Percentiles rank a stretch among this genome's conserved stretches.
Conservation (phyloP, 2,113 vertebrate species). For the Epinephelus cyanopodus region DNA sequence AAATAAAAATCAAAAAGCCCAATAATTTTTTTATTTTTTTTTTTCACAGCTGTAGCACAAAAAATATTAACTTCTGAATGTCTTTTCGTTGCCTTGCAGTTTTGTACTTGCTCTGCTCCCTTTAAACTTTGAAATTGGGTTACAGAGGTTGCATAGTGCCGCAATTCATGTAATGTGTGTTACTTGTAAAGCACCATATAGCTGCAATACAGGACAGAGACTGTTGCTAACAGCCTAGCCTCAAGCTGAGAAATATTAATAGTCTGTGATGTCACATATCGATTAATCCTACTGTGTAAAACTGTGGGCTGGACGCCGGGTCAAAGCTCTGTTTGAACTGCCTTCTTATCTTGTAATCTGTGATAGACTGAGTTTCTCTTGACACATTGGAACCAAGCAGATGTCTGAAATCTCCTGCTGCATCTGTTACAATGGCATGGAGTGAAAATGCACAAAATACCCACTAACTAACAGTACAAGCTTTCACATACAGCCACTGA, state of each 20-base stretch:
- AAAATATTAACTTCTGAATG: slow-evolving; percentile 69
- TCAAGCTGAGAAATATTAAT: slow-evolving; percentile 60
- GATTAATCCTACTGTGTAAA: slow-evolving; percentile 50
- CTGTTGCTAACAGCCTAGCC: slow-evolving; percentile 79
- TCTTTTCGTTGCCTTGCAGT: slow-evolving; percentile 77
- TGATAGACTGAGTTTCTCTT: slow-evolving; percentile 55
- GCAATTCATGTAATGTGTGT: slow-evolving; percentile 63
- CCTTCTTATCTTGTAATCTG: slow-evolving; percentile 53
- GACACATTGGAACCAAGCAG: slow-evolving; percentile 5
- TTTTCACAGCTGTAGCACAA: slow-evolving; percentile 71
- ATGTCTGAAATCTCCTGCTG: slow-evolving; percentile 18
- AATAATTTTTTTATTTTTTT: slow-evolving; percentile 2
- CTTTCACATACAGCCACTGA: slow-evolving; percentile 52
- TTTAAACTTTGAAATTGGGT: slow-evolving; percentile 67
- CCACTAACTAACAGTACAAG: slow-evolving; percentile 49
- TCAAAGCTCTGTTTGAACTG: slow-evolving; percentile 45
- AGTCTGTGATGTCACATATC: slow-evolving; percentile 69
- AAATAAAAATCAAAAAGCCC: not conserved
- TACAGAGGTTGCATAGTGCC: slow-evolving; percentile 57
- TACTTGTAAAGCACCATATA: slow-evolving; percentile 67
- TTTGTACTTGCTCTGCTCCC: slow-evolving; percentile 71
- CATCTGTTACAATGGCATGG: slow-evolving; percentile 23
- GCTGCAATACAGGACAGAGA: slow-evolving; percentile 81
- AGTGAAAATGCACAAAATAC: slow-evolving; percentile 59
- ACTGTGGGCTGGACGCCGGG: slow-evolving; percentile 54